Evolutionary conservation across 1,140 invertebrate species (phyloP), one percentile per base, ranked within the genome.

Genomic region (Trichogramma pretiosum): DNA sequence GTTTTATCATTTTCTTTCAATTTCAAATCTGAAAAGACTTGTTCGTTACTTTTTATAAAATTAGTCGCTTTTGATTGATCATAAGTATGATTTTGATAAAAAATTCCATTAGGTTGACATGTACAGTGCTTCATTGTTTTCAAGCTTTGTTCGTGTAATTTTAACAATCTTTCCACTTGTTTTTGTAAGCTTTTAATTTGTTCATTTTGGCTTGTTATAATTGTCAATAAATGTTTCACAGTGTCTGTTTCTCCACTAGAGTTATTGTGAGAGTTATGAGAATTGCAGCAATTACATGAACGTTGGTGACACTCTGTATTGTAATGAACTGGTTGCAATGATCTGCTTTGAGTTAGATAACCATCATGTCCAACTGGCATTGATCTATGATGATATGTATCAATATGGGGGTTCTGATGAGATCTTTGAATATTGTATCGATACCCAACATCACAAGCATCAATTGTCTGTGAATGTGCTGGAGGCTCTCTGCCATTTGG

Each of bases 101-200:
- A 13, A 18, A 40, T 37, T 32, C 30, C 47, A 37, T 40, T 38
- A 5, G 52, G 14, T 24, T 47, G 52, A 51, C 60, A 63, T 5
- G 36, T 38, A 16, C 59, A 63, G 19, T 48, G 52, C 16, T 52
- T 46, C 19, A 26, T 58, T 10, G 62, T 58, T 11, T 50, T 59
- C 2, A 62, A 42, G 46, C 0, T 62, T 11, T 68, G 57, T 42
- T 69, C 64, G 16, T 67, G 64, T 24, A 66, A 54, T 44, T 60
- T 63, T 9, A 69, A 33, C 11, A 70, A 40, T 40, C 61, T 55
- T 44, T 70, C 62, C 0, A 70, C 43, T 23, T 70, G 68, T 9
- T 46, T 50, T 23, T 70, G 68, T 16, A 70, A 44, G 43, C 40
- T 57, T 47, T 64, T 66, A 4, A 70, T 68, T 43, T 70, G 68